Percentiles rank a stretch among this genome's conserved stretches.
phyloP scores from a whole-genome alignment of 2,888 invertebrate species.

The Anarsia innoxiella region DNA sequence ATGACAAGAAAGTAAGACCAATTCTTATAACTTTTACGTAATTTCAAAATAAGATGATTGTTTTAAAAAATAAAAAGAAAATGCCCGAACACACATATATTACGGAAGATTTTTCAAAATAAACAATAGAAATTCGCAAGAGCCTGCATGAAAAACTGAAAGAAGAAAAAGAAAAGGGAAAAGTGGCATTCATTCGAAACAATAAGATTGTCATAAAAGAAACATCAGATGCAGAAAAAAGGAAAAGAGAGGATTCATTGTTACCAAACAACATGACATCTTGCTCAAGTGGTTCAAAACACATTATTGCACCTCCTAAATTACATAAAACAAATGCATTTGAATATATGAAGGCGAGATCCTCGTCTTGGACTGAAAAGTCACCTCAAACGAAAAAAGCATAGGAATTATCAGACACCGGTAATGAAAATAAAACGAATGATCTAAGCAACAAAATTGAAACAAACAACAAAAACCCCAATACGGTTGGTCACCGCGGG shows the following conservation, averaged over 20 bases:
- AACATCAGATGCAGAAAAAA: neutral
- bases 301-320: neutral
- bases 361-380: too few species aligned
- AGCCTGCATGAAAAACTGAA: neutral
- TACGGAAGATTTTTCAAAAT: too few species aligned
- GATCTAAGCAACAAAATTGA: too few species aligned
- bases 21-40: neutral
- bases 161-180: neutral
- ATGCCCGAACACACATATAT: too few species aligned
- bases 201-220: neutral
- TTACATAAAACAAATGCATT: neutral
- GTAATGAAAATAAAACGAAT: too few species aligned
- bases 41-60: neutral
- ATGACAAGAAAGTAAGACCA: constrained; percentile 5
- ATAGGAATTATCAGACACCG: too few species aligned
- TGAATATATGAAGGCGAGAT: neutral
- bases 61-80: neutral
- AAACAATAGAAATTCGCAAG: too few species aligned
- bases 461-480: neutral
- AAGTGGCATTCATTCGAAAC: neutral
- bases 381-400: too few species aligned
- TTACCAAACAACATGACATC: neutral
- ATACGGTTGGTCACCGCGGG: constrained; percentile 19
- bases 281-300: neutral
- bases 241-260: neutral